Base-by-base conservation (phyloP, 1,140 invertebrate genomes). In the Cherax quadricarinatus region DNA sequence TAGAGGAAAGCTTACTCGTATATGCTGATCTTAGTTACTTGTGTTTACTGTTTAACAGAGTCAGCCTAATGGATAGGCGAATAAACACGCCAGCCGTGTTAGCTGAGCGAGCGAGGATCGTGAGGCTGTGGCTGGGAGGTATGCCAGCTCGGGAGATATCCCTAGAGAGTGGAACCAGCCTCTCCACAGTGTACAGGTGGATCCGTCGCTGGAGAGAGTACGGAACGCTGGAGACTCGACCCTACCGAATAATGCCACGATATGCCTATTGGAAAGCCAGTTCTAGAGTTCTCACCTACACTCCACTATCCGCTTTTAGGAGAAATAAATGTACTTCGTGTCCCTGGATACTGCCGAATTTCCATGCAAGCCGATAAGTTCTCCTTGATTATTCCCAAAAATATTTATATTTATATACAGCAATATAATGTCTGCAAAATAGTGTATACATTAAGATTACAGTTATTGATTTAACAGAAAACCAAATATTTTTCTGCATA, bases 151-250 rank as follows among this genome's bases (percentile, higher is more conserved):
- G 83, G 48, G 10, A 24, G 14, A 85, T 85, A 10, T 57, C 83
- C 57, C 12, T 66, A 5, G n/a, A 62, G 6, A 30, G 21, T 7
- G n/a, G 30, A 18, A 30, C 57, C 49, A 85, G 83, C n/a, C 53
- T 85, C 60, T 60, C 83, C 53, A 85, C 83, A 12, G 73, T 87
- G 70, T 87, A 78, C 30, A 24, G 66, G 66, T 87, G 51, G 66
- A 79, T 79, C 4, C 73, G 49, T 73, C 24, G 48, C 6, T 79
- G 73, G 66, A n/a, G 48, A 30, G 66, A 79, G 62, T 53, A 6
- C 12, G 62, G 49, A 53, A 30, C 49, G 73, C 24, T 49, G 49
- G 53, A 70, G 51, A 48, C 62, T 79, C 48, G 62, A 79, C 49
- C 62, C 21, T 66, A 66, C 62, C 62, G 62, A 2, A 18, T 5